Evolutionary conservation across 2,797 vertebrate species (phyloP).

Genomic region (Eremophila alpestris): DNA sequence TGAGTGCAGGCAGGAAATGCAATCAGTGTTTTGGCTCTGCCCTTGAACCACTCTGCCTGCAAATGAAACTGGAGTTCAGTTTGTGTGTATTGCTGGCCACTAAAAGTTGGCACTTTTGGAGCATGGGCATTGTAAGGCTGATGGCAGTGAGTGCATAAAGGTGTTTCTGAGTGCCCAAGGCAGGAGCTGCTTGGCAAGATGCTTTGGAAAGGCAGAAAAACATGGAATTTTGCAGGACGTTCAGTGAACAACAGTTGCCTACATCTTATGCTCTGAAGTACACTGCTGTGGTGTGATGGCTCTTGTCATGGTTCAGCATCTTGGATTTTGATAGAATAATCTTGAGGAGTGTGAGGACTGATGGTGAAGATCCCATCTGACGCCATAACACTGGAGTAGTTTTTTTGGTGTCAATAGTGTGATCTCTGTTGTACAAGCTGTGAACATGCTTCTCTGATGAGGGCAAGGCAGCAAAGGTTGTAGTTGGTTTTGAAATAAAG

Average conservation of each 20-base stretch:
- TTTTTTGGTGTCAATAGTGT: neutral
- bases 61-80: neutral
- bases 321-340: neutral
- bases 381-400: rapidly evolving
- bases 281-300: neutral
- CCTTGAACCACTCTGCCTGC: neutral
- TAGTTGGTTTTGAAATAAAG: neutral
- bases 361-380: neutral
- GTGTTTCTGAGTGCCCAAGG: neutral
- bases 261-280: rapidly evolving
- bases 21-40: neutral
- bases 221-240: neutral
- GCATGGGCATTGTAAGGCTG: neutral
- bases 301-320: neutral
- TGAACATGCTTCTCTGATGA: neutral
- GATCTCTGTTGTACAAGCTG: neutral
- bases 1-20: neutral
- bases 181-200: neutral
- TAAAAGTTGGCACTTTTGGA: neutral
- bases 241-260: neutral
- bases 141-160: neutral
- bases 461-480: neutral
- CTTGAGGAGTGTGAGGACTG: neutral
- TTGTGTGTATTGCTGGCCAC: neutral
- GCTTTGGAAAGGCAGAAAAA: neutral